Percentiles rank a stretch among this genome's conserved stretches.
Evolutionary conservation across 2,797 vertebrate genomes (phyloP).

Genomic region (Schizothorax lantsangensis): DNA sequence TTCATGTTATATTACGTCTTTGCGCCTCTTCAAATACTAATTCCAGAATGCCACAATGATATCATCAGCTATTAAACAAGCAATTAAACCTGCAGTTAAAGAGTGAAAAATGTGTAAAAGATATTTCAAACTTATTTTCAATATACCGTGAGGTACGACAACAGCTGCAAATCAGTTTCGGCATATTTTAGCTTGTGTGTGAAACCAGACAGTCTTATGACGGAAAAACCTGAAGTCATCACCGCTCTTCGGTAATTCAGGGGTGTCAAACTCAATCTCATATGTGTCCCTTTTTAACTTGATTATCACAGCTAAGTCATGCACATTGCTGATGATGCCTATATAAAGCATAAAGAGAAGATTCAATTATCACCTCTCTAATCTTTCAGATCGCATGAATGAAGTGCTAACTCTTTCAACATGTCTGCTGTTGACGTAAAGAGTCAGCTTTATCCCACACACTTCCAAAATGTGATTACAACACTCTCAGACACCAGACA

Average conservation of each 20-base stretch:
- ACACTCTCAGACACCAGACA: slow-evolving; percentile 4
- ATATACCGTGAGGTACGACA: background rate
- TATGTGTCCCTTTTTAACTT: slow-evolving; percentile 8
- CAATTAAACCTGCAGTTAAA: background rate
- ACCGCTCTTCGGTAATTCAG: background rate
- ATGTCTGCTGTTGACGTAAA: slow-evolving; percentile 3
- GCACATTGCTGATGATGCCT: background rate
- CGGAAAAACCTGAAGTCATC: background rate
- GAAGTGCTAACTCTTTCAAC: slow-evolving; percentile 27
- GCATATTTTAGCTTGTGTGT: slow-evolving; percentile 8
- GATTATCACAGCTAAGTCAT: slow-evolving; percentile 8
- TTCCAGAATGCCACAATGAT: background rate
- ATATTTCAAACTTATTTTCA: background rate
- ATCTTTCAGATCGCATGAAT: slow-evolving; percentile 24
- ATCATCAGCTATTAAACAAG: slow-evolving; percentile 14
- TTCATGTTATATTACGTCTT: background rate
- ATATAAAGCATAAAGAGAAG: slow-evolving; percentile 4
- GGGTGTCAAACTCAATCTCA: background rate
- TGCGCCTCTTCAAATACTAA: background rate
- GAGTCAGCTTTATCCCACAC: slow-evolving; percentile 20
- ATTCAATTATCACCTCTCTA: slow-evolving; percentile 44
- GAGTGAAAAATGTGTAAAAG: background rate
- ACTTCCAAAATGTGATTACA: background rate
- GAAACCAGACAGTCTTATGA: background rate
- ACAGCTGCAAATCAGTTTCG: background rate